Evolutionary conservation across 2,113 vertebrate genomes (phyloP), one percentile per base, ranked within the genome.

Genomic region (Beaufortia kweichowensis): DNA sequence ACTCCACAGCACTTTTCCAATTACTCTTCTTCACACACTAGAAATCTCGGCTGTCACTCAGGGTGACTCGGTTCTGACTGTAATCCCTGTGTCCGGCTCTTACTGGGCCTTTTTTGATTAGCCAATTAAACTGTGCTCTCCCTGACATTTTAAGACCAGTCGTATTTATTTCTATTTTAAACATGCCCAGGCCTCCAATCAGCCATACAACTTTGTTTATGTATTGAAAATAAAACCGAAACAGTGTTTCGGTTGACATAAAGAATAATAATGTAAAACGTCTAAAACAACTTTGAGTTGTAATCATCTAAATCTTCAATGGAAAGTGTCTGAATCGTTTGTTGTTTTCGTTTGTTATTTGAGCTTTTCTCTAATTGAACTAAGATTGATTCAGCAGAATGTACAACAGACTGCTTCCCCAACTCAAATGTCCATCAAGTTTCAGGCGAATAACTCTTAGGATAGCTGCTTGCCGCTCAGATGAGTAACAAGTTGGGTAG

Each of bases 41-140:
- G 72, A 84, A 84, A 81, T 74, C 76, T 75, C 64, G 82, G 43
- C 48, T 83, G 82, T 75, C 86, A 85, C 81, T 87, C 76, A 82
- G 35, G 63, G 83, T 77, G 61, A 65, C 64, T 83, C 35, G 63
- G 39, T 71, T 70, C 80, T 84, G 82, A 82, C 77, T 66, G 66
- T 83, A 82, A 84, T 83, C 74, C 75, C 75, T 73, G 57, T 71
- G 67, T 77, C 78, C 76, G 76, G 81, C 66, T 63, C 63, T 67
- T 77, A 79, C 73, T 75, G 69, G 74, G 43, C 76, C 69, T 76
- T 75, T n/a, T 79, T 69, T 77, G 69, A 79, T 79, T 79, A 79
- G 76, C 66, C 65, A 79, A 79, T 84, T 62, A 80, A 78, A 78
- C 72, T 70, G 50, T 6, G 46, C 3, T 72, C 76, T 43, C 67